Base-by-base conservation (phyloP, 2,888 invertebrate species). In the Drosophila pullipes region DNA sequence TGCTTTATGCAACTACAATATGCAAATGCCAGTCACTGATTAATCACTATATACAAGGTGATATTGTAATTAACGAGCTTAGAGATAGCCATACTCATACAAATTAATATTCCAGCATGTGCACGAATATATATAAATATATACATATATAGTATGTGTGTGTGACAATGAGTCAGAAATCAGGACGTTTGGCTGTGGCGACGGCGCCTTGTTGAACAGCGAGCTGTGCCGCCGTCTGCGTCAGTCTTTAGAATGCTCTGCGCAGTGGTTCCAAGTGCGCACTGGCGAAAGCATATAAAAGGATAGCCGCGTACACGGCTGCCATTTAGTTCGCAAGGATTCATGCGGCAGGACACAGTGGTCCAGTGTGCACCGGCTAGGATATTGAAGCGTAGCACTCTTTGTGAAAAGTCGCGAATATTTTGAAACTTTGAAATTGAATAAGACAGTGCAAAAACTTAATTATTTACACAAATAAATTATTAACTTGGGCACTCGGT, bases 121-220 rank as follows among this genome's bases (percentile, higher is more conserved):
- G 33, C 49, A 49, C 31, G 7, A 39, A 22, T 41, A 25, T 22
- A 10, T 33, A 25, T 18, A 6, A 6, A 31, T 22, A 50, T 6
- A 33, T 1, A 22, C 1, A 64, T 35, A 4, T 33, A 25, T n/a
- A 2, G 60, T 50, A 54, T 71, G 58, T 61, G 57, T 35, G 49
- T 58, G 68, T 74, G 52, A 54, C 68, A 76, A 78, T 81, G 83
- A 89, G 88, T 84, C 89, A 92, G 91, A 82, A 86, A 85, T 82
- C 91, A 89, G 91, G 89, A 86, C 88, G 82, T 82, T 91, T 91
- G 91, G 92, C 92, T 90, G 83, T 82, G 83, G 85, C 85, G 84
- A 77, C 87, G 83, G 84, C 85, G 84, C 90, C 76, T 91, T 91
- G 91, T 84, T 81, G 85, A 88, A 71, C 89, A 90, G 78, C 78